Evolutionary conservation across 2,888 invertebrate species (phyloP).

Genomic region (Heliconius cydno): DNA sequence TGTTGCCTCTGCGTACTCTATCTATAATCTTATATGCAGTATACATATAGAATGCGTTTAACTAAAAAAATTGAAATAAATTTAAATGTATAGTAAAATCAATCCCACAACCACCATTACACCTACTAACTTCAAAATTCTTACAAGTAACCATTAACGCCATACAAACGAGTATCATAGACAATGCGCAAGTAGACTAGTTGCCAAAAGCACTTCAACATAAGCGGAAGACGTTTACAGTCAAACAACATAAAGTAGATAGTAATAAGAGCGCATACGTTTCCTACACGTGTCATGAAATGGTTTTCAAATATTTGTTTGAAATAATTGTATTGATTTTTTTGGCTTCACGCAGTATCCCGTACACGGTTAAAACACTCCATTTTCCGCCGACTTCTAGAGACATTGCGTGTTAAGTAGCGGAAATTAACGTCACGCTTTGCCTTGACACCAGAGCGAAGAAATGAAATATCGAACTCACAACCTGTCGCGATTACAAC

Average conservation of each 20-base stretch:
- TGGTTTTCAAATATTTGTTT: too few relatives aligned
- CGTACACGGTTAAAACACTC: too few relatives aligned
- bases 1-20: too few relatives aligned
- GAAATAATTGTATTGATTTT: neutral
- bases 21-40: neutral
- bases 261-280: constrained; percentile 11
- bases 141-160: neutral
- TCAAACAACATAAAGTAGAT: constrained; percentile 2
- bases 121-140: neutral
- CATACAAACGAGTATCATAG: constrained; percentile 12
- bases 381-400: neutral
- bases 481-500: too few relatives aligned
- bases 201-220: constrained; percentile 21
- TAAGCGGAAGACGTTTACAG: constrained; percentile 16
- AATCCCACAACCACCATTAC: neutral
- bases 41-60: neutral
- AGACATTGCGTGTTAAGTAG: neutral
- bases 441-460: too few relatives aligned
- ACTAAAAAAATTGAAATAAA: neutral
- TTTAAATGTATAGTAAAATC: neutral
- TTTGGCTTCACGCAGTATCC: too few relatives aligned
- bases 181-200: neutral
- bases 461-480: too few relatives aligned
- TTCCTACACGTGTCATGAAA: neutral
- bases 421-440: neutral